Base-by-base conservation (phyloP, 2,797 vertebrate genomes). In the Zalophus californianus region DNA sequence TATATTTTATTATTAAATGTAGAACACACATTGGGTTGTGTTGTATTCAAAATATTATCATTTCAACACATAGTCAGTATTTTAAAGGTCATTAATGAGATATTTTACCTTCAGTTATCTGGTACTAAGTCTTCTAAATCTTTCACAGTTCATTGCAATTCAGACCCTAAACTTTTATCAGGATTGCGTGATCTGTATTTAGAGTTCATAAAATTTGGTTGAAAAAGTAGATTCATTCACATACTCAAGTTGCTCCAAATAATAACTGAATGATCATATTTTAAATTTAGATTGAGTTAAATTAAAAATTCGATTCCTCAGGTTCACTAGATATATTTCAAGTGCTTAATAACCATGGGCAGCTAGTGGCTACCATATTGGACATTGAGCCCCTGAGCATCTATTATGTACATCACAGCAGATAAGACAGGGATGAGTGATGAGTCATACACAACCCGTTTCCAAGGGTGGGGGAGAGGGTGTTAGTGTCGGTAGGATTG, bases 121-220 rank as follows among this genome's bases (percentile, higher is more conserved):
- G 3, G 5, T 41, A 64, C 32, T n/a, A 58, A 48, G 4, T 48
- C 16, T 85, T 86, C 80, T 75, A 91, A 72, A 58, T 50, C 18
- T 64, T 70, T 44, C 79, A 94, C 2, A 77, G 44, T 52, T 27
- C 29, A 78, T 78, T 32, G 86, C 29, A 72, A 92, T 64, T 32
- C 25, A 32, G 38, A 68, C 58, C 7, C 3, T 64, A 75, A 50
- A 41, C 70, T 91, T 73, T 90, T 54, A 87, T 75, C 56, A 68
- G 16, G 84, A 92, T 64, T 62, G 27, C 3, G 77, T 83, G n/a
- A 38, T 66, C 77, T 91, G 9, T 93, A 50, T 84, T 93, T 87
- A 83, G 68, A 91, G 15, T 86, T 86, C 56, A 86, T 50, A 94
- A 79, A 72, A 56, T 70, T 73, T 56, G 90, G 35, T 27, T 92